Evolutionary conservation across 1,140 invertebrate species (phyloP), one percentile per base, ranked within the genome.

Genomic region (Octopus bimaculoides): DNA sequence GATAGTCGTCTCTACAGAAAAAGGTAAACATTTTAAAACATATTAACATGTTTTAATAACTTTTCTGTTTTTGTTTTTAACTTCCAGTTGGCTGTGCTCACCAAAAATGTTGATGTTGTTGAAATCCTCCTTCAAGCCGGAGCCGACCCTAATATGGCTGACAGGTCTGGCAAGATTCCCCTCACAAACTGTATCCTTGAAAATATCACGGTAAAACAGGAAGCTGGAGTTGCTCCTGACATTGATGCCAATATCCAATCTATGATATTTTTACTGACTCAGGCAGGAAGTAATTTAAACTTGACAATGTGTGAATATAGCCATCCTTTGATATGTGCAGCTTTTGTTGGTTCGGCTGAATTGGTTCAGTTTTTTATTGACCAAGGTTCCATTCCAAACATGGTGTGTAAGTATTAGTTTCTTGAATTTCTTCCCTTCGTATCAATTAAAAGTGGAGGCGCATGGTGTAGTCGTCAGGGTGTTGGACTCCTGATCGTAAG

Each of bases 181-280:
- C 56, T 85, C 26, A 85, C 84, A n/a, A 85, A 83, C 77, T 14
- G 81, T n/a, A 80, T 85, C 54, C 82, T 80, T 79, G 80, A 82
- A 52, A 79, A 83, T 54, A 77, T 80, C 14, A n/a, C 17, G 14
- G 17, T 56, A 71, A 0, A 53, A 82, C 41, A 76, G 77, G 12
- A 5, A 52, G 6, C 56, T 66, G 77, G 61, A 20, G 14, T 14
- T 41, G 9, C 41, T 12, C 66, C 66, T 41, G 73, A 79, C 53
- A 75, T 85, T 6, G 81, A 83, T 69, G 61, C 79, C n/a, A 78
- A 83, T 54, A 55, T 83, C 0, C 81, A 83, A 80, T 75, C 80
- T 5, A 80, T 83, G 4, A 80, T 82, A 4, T 76, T 84, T n/a
- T 78, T 84, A 81, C 79, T 85, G 52, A 84, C 81, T 14, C 81